Base-by-base conservation (phyloP, 35 echinoderm and acorn worm genomes). In the Anneissia japonica region DNA sequence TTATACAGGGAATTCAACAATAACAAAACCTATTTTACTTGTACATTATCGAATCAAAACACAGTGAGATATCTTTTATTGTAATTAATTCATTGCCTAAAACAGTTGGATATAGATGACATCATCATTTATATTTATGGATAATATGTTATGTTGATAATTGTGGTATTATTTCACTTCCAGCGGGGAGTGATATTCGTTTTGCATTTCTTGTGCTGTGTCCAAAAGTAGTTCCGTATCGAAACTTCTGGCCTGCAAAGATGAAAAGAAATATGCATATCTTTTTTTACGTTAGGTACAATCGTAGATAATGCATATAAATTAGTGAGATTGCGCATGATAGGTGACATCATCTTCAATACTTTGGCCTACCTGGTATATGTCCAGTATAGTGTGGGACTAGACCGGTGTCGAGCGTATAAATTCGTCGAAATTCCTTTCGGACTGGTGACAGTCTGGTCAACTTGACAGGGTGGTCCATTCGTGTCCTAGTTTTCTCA, bases 301-400 rank as follows among this genome's bases (percentile, higher is more conserved):
- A n/a, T n/a, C n/a, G n/a, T n/a, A n/a, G n/a, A n/a, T n/a, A n/a
- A n/a, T n/a, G n/a, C n/a, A n/a, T n/a, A n/a, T n/a, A n/a, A n/a
- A n/a, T n/a, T n/a, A n/a, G n/a, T n/a, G n/a, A n/a, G n/a, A n/a
- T n/a, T n/a, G n/a, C n/a, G n/a, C n/a, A n/a, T n/a, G n/a, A n/a
- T n/a, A n/a, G n/a, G n/a, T n/a, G n/a, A n/a, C n/a, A n/a, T 81
- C 37, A 7, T 21, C 16, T 12, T 23, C 16, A 34, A 35, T 35
- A 0, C 30, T 19, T 0, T 90, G 37, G 31, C 88, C 39, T 87
- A 94, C 96, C 96, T 83, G 96, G 96, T 30, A 99, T 99, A 56
- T 99, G 96, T 32, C 96, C 96, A 1, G 96, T 99, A 55, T 99
- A 99, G 46, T 91, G 92, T 0, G 96, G 96, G 21, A 99, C 96